phyloP scores from a whole-genome alignment of 2,888 invertebrate species.

The Drosophila recens region DNA sequence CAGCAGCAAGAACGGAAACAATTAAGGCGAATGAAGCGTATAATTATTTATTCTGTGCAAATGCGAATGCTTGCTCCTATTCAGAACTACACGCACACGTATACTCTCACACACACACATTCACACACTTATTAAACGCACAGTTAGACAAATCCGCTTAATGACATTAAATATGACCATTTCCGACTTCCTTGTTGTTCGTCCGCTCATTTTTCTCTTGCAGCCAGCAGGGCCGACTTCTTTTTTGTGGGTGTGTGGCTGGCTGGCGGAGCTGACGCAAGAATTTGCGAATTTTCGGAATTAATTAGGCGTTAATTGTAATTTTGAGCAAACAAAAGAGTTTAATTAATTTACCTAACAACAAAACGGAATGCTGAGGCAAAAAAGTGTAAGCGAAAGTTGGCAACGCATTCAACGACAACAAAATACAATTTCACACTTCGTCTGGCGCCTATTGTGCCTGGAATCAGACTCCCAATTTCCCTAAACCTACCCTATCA shows the following conservation, averaged over 20 bases:
- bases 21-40: slow-evolving; percentile 68
- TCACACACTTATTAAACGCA: slow-evolving; percentile 38
- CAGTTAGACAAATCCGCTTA: slow-evolving; percentile 67
- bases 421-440: slow-evolving; percentile 76
- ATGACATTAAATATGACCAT: slow-evolving; percentile 71
- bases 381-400: slow-evolving; percentile 23
- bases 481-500: not conserved
- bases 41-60: slow-evolving; percentile 65
- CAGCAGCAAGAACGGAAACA: slow-evolving; percentile 50
- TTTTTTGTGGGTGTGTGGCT: not conserved
- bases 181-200: slow-evolving; percentile 51
- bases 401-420: slow-evolving; percentile 43
- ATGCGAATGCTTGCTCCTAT: slow-evolving; percentile 23
- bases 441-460: slow-evolving; percentile 59
- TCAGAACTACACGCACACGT: slow-evolving; percentile 5
- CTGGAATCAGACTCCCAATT: not conserved
- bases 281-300: slow-evolving; percentile 45
- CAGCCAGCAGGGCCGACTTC: slow-evolving; percentile 12
- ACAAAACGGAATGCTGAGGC: slow-evolving; percentile 24
- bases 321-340: slow-evolving; percentile 71
- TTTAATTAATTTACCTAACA: slow-evolving; percentile 73
- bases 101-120: slow-evolving; percentile 1
- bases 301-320: slow-evolving; percentile 74
- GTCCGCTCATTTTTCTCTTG: slow-evolving; percentile 38
- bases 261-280: slow-evolving; percentile 3